These are phyloP conservation scores for Monopterus albus DNA, from an alignment of 2,113 vertebrate genomes.

Conservation along the genomic window DNA sequence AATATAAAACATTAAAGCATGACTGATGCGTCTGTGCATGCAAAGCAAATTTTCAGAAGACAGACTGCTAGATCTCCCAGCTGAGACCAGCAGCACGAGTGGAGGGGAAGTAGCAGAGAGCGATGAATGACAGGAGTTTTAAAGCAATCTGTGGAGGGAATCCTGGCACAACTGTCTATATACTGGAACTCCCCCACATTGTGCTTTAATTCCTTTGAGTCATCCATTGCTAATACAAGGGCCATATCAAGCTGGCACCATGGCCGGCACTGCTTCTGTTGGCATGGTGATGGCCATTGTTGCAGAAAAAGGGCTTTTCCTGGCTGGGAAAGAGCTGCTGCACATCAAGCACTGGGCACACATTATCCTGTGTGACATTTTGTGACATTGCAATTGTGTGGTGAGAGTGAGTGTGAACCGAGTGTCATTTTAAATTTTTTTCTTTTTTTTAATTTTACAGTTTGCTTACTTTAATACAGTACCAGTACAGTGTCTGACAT, in stretches of 20 bases:
- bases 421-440: conserved; percentile 10
- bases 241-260: conserved; percentile 66
- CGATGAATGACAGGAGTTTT: conserved; percentile 56
- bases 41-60: conserved; percentile 46
- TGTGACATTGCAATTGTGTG: conserved; percentile 55
- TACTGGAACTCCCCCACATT: conserved; percentile 53
- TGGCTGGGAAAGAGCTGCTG: conserved; percentile 52
- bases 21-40: conserved; percentile 57
- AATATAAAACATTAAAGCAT: conserved; percentile 58
- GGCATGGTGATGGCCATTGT: conserved; percentile 73
- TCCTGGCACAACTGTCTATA: conserved; percentile 53
- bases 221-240: conserved; percentile 62
- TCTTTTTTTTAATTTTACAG: background rate
- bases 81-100: conserved; percentile 41
- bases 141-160: conserved; percentile 58
- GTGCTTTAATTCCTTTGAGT: conserved; percentile 76
- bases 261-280: conserved; percentile 62
- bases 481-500: background rate
- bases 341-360: conserved; percentile 39
- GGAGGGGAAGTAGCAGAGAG: conserved; percentile 57
- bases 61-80: conserved; percentile 26
- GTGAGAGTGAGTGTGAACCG: background rate
- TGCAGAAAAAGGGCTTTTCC: conserved; percentile 40
- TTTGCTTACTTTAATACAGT: background rate
- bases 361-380: conserved; percentile 57